phyloP scores from a whole-genome alignment of 2,113 vertebrate genomes.

The Aramus guarauna region DNA sequence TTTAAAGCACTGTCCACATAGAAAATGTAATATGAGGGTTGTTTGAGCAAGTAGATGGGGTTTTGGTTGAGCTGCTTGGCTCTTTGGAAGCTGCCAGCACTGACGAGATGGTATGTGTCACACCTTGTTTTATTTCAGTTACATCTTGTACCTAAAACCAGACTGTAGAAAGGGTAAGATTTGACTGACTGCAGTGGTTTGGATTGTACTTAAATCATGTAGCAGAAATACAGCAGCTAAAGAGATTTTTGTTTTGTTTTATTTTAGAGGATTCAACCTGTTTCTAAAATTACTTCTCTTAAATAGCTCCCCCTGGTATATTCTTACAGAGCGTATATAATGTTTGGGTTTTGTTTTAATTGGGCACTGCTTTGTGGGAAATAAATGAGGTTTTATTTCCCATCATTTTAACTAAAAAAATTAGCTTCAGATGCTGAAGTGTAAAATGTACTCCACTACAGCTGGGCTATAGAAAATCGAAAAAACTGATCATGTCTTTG shows the following conservation, averaged over 20 bases:
- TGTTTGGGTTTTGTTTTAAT: neutral
- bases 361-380: neutral
- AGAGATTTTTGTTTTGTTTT: neutral
- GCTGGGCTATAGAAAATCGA: conserved; percentile 1
- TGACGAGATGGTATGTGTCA: neutral
- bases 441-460: conserved; percentile 13
- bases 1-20: neutral
- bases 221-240: neutral
- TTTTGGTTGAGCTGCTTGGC: neutral
- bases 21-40: neutral
- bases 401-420: neutral
- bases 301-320: neutral
- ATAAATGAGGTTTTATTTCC: neutral
- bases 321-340: neutral
- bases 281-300: neutral
- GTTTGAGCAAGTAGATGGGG: neutral
- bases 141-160: neutral
- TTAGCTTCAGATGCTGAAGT: neutral
- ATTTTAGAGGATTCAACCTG: neutral
- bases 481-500: conserved; percentile 25
- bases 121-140: neutral
- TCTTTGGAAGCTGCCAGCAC: neutral
- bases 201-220: neutral
- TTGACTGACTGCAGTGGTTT: neutral
- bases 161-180: neutral